A percentile compares a stretch with the other conserved stretches of the same genome.
Conservation (phyloP, 2,797 vertebrate genomes). For the Artibeus jamaicensis region DNA sequence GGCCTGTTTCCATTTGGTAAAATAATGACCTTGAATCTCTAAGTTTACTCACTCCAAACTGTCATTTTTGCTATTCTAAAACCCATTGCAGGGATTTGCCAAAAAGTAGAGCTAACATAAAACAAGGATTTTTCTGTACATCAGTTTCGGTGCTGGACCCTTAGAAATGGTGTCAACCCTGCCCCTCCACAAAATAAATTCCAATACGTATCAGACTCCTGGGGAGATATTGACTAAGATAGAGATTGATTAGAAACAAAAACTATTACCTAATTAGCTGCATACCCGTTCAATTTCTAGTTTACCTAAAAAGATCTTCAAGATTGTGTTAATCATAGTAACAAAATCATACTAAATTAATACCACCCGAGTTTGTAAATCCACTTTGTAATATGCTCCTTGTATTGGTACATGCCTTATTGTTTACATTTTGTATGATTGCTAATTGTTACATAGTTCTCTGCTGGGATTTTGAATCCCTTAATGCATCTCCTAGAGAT, state of each 20-base stretch:
- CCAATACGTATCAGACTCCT: background rate
- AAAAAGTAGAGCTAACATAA: background rate
- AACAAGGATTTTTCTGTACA: slow-evolving; percentile 8
- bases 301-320: background rate
- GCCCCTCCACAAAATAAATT: background rate
- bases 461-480: slow-evolving; percentile 19
- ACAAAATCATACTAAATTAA: background rate
- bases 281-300: background rate
- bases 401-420: background rate
- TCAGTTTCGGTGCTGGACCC: slow-evolving; percentile 18
- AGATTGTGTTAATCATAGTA: background rate
- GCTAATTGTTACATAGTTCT: slow-evolving; percentile 49
- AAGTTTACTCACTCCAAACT: background rate
- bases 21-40: background rate
- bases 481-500: slow-evolving; percentile 21
- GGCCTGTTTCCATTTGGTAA: background rate
- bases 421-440: slow-evolving; percentile 47
- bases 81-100: background rate
- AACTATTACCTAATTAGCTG: slow-evolving; percentile 33
- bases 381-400: background rate
- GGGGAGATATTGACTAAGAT: background rate
- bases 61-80: background rate
- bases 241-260: slow-evolving; percentile 56
- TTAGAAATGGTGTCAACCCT: background rate
- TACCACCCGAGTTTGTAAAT: background rate